Conservation (phyloP, 30 jellyfish, hydroid and myxozoan genomes). For the Aurelia sp. region DNA sequence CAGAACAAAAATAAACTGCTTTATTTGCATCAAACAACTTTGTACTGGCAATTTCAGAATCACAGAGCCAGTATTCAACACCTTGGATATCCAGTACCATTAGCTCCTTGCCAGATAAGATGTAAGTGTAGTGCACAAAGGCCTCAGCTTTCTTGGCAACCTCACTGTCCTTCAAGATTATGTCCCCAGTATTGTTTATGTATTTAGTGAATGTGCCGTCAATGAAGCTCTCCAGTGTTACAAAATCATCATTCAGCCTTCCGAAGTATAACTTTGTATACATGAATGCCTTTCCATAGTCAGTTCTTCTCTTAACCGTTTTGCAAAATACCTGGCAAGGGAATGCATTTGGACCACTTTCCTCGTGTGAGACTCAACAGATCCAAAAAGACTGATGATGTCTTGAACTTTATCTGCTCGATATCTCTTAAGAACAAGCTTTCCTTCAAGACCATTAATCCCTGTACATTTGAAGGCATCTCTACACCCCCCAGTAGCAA, state of each 20-base stretch:
- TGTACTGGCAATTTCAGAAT: too few species aligned
- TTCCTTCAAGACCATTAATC: background rate
- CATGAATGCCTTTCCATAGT: conserved; percentile 3
- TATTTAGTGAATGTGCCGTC: background rate
- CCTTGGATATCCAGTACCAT: too few species aligned
- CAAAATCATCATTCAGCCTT: conserved; percentile 14
- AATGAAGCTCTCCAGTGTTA: conserved; percentile 10
- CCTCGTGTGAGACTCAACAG: conserved; percentile 8
- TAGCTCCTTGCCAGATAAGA: background rate
- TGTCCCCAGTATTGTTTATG: too few species aligned
- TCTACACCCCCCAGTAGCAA: background rate
- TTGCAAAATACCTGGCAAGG: background rate
- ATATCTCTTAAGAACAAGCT: conserved; percentile 8
- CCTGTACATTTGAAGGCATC: conserved; percentile 13
- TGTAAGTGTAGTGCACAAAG: too few species aligned
- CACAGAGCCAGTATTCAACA: too few species aligned
- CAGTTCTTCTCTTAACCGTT: too few species aligned
- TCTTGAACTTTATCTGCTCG: background rate
- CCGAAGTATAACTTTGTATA: conserved; percentile 14
- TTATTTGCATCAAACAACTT: too few species aligned
- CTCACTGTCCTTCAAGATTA: too few species aligned
- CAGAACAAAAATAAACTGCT: too few species aligned
- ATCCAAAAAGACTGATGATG: background rate
- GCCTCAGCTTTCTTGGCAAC: too few species aligned
- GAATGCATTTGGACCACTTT: conserved; percentile 1